phyloP scores from a whole-genome alignment of 2,888 invertebrate species.

The Electrophaes corylata region DNA sequence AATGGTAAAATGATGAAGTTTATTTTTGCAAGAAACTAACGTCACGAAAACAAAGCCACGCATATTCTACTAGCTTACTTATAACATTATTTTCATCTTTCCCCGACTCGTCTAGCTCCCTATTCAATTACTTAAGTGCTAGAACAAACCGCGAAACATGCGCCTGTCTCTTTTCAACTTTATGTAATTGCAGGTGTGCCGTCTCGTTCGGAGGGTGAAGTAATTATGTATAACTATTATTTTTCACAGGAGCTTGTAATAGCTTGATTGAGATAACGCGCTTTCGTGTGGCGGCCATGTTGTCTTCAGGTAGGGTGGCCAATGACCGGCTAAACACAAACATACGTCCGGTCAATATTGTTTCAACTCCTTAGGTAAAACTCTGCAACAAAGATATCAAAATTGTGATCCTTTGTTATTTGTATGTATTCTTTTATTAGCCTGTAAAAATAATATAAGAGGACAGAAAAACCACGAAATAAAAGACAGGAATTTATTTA shows the following conservation, averaged over 20 bases:
- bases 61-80: conserved; percentile 20
- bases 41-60: neutral
- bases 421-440: too few species aligned
- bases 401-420: too few species aligned
- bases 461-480: too few species aligned
- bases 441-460: too few species aligned
- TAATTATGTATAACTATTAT: conserved; percentile 82
- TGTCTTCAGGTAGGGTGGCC: conserved; percentile 49
- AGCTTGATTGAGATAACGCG: conserved; percentile 73
- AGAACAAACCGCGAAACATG: conserved; percentile 57
- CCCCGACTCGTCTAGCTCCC: conserved; percentile 69
- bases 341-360: too few species aligned
- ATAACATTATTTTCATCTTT: conserved; percentile 78
- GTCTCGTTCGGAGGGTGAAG: conserved; percentile 59
- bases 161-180: conserved; percentile 56
- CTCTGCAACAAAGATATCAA: too few species aligned
- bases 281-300: conserved; percentile 59
- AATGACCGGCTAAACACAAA: conserved; percentile 13
- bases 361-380: too few species aligned
- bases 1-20: neutral
- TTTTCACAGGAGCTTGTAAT: conserved; percentile 75
- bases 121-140: conserved; percentile 82
- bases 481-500: too few species aligned
- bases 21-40: neutral
- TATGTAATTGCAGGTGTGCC: conserved; percentile 41